Evolutionary conservation across 2,797 vertebrate species (phyloP).

Genomic region (Pangasius macronema): DNA sequence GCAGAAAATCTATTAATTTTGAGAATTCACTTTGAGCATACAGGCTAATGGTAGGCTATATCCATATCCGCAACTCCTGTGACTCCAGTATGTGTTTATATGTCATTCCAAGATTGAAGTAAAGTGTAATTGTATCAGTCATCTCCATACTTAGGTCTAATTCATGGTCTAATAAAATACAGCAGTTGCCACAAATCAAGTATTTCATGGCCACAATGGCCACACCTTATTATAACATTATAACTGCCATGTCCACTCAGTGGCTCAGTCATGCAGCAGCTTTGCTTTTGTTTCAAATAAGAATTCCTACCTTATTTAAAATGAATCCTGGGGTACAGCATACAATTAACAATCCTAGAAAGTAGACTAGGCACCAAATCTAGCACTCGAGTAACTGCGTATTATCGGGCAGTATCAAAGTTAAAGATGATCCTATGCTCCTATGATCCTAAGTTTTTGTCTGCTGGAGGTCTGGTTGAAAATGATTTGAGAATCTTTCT

Average conservation of each 20-base stretch:
- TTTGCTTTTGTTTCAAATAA: background rate
- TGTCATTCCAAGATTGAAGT: background rate
- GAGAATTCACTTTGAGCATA: background rate
- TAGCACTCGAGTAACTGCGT: background rate
- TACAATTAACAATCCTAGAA: background rate
- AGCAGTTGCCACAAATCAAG: background rate
- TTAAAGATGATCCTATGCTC: background rate
- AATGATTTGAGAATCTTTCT: background rate
- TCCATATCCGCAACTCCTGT: background rate
- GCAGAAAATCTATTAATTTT: background rate
- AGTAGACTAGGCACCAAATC: background rate
- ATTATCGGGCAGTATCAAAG: background rate
- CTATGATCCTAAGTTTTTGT: background rate
- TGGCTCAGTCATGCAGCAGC: background rate
- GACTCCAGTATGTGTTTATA: background rate
- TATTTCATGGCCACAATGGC: background rate
- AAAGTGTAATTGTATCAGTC: background rate
- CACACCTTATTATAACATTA: background rate
- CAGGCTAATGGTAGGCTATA: background rate
- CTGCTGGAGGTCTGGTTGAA: conserved; percentile 10
- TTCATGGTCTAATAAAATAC: background rate
- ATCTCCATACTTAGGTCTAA: background rate
- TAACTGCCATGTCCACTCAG: background rate
- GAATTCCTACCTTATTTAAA: background rate
- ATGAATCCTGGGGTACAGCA: background rate